Percentiles rank a stretch among this genome's conserved stretches.
These are phyloP conservation scores for Drosophila orosa DNA, from an alignment of 1,140 invertebrate genomes.

Conservation along the genomic window DNA sequence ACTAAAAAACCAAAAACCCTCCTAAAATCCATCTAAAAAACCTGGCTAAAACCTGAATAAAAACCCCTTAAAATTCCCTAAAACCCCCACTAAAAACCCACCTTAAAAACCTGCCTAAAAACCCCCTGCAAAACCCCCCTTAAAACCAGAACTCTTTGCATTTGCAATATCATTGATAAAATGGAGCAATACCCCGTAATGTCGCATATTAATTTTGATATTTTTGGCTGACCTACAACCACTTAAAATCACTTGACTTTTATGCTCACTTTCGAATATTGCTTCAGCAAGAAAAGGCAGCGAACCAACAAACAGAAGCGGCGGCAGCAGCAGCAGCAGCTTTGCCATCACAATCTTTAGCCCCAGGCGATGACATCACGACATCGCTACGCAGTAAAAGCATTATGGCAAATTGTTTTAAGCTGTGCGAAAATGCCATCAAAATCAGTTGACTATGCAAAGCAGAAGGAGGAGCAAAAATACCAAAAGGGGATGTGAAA, in stretches of 20 bases:
- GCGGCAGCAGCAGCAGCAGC: slow-evolving; percentile 4
- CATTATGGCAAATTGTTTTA: slow-evolving; percentile 82
- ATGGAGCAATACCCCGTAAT: slow-evolving; percentile 1
- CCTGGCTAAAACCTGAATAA: too few relatives aligned
- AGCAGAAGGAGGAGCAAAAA: slow-evolving; percentile 41
- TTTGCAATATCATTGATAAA: slow-evolving; percentile 6
- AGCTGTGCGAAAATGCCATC: slow-evolving; percentile 80
- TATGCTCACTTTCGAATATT: slow-evolving; percentile 16
- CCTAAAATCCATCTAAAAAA: too few relatives aligned
- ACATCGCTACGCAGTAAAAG: slow-evolving; percentile 70
- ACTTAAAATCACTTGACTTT: slow-evolving; percentile 32
- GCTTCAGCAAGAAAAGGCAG: neutral
- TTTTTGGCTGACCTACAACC: slow-evolving; percentile 16
- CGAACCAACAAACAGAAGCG: neutral
- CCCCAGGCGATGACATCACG: slow-evolving; percentile 59
- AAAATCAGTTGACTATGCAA: slow-evolving; percentile 82
- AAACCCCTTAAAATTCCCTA: too few relatives aligned
- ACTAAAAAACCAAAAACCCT: too few relatives aligned
- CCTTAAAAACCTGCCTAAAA: too few relatives aligned
- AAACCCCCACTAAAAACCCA: too few relatives aligned
- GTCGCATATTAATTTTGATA: slow-evolving; percentile 9
- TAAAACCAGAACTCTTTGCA: neutral
- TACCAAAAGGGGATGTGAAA: neutral
- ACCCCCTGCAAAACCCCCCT: too few relatives aligned
- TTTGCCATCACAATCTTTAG: slow-evolving; percentile 31